Conservation (phyloP, 2,888 invertebrate genomes). For the Aelia acuminata region DNA sequence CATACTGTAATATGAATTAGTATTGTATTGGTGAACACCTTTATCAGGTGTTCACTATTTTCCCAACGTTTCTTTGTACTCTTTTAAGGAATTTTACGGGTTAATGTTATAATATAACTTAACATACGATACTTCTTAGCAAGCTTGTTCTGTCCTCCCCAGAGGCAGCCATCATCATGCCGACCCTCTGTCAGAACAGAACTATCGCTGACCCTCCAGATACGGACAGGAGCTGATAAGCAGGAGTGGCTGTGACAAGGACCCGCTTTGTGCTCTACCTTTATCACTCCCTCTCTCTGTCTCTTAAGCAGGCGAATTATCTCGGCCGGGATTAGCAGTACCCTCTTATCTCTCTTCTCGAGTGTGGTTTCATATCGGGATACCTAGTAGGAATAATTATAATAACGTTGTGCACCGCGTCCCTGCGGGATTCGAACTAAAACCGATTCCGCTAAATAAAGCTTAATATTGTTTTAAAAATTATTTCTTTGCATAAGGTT, state of each 20-base stretch:
- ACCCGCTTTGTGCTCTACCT: slow-evolving; percentile 9
- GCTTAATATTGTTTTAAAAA: no score
- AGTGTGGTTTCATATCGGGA: background rate
- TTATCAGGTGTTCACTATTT: no score
- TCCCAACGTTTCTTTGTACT: no score
- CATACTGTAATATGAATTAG: no score
- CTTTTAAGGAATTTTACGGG: no score
- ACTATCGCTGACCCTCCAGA: background rate
- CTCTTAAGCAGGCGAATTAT: slow-evolving; percentile 8
- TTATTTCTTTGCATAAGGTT: no score
- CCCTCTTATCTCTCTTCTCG: background rate
- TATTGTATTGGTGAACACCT: no score
- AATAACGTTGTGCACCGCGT: background rate
- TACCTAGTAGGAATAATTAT: background rate
- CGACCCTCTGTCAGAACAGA: background rate
- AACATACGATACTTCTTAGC: background rate
- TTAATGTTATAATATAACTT: no score
- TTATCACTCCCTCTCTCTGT: background rate
- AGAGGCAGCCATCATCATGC: background rate
- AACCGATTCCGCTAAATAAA: no score
- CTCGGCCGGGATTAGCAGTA: background rate
- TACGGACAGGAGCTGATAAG: background rate
- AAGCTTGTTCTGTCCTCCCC: background rate
- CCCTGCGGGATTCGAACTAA: no score
- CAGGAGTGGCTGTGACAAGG: background rate